phyloP scores from a whole-genome alignment of 2,888 invertebrate genomes.

The Elegia similella region DNA sequence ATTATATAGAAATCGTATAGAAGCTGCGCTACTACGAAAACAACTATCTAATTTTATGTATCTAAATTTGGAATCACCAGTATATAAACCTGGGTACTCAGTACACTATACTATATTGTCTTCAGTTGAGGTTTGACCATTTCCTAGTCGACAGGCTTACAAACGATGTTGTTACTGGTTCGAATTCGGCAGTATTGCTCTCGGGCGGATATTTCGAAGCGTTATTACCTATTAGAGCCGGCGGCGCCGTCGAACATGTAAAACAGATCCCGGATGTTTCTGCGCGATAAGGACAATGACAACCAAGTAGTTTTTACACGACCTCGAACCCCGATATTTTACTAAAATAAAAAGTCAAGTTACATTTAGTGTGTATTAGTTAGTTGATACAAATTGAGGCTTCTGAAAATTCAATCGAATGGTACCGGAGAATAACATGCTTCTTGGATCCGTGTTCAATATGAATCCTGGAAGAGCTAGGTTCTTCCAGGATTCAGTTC shows the following conservation, averaged over 20 bases:
- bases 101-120: no score
- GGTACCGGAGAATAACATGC: no score
- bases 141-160: constrained; percentile 7
- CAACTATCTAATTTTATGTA: no score
- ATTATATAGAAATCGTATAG: no score
- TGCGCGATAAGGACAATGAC: background rate
- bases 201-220: constrained; percentile 19
- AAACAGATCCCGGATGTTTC: constrained; percentile 3
- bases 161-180: constrained; percentile 17
- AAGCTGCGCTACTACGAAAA: no score
- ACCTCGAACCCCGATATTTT: background rate
- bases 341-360: background rate
- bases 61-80: no score
- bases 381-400: no score
- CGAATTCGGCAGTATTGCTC: constrained; percentile 16
- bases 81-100: no score
- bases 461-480: no score
- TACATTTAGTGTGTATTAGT: background rate
- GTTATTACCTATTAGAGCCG: constrained; percentile 19
- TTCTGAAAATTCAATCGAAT: no score
- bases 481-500: no score
- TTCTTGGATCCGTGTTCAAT: no score
- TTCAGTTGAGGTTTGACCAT: constrained; percentile 4
- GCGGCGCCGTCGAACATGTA: constrained; percentile 11
- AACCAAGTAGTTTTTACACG: background rate